phyloP scores from a whole-genome alignment of 1,140 invertebrate genomes.

The Drosophila bocqueti region DNA sequence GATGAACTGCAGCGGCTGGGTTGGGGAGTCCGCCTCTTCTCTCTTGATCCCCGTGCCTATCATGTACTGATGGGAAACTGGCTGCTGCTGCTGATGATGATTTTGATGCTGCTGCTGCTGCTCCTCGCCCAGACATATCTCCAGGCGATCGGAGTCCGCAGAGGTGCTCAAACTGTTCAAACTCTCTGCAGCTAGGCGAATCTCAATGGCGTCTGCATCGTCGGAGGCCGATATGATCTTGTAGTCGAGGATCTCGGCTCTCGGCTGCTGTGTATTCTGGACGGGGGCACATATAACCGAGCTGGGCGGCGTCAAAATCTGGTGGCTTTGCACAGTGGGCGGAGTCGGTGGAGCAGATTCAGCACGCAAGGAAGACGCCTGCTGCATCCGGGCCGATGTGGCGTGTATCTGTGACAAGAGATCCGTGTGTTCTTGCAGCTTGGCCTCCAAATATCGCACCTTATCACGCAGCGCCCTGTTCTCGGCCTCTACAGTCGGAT shows the following conservation, averaged over 20 bases:
- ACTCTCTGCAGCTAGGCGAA: slow-evolving; percentile 72
- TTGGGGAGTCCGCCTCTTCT: slow-evolving; percentile 16
- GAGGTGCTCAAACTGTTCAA: slow-evolving; percentile 70
- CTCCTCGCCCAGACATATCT: slow-evolving; percentile 65
- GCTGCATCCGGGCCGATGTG: slow-evolving; percentile 66
- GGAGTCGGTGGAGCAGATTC: slow-evolving; percentile 33
- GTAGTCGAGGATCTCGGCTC: slow-evolving; percentile 64
- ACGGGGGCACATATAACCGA: slow-evolving; percentile 59
- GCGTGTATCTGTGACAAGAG: slow-evolving; percentile 69
- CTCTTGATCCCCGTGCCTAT: slow-evolving; percentile 28
- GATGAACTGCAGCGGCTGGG: slow-evolving; percentile 47
- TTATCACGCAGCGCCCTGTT: slow-evolving; percentile 65
- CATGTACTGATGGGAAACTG: slow-evolving; percentile 17
- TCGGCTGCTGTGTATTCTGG: slow-evolving; percentile 22
- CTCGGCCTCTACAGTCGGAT: slow-evolving; percentile 47
- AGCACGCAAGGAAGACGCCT: slow-evolving; percentile 7
- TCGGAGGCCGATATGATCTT: slow-evolving; percentile 67
- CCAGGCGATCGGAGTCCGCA: slow-evolving; percentile 71
- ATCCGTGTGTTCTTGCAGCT: slow-evolving; percentile 68
- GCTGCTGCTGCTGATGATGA: slow-evolving; percentile 15
- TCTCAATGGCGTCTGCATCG: slow-evolving; percentile 72
- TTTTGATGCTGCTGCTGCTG: slow-evolving; percentile 37
- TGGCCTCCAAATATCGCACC: slow-evolving; percentile 66
- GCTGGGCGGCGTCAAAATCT: slow-evolving; percentile 66
- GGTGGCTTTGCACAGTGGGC: slow-evolving; percentile 37